A percentile compares a stretch with the other conserved stretches of the same genome.
phyloP scores from a whole-genome alignment of 2,888 invertebrate species.

The Troilus luridus region DNA sequence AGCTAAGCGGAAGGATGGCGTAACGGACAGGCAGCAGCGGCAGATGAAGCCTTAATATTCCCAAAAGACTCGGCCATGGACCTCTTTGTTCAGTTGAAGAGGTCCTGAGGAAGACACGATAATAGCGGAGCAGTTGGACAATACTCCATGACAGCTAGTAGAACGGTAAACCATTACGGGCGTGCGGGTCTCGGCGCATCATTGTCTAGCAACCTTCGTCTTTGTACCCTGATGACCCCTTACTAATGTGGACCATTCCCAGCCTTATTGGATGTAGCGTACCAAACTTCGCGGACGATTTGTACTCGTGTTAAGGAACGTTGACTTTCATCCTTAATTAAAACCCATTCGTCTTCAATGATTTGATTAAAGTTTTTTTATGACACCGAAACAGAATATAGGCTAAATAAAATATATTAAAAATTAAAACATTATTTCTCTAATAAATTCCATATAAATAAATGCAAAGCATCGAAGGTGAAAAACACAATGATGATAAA shows the following conservation, averaged over 20 bases:
- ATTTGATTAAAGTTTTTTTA: no score
- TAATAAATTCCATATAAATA: no score
- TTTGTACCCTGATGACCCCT: background rate
- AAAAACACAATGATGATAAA: no score
- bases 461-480: no score
- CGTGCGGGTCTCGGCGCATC: background rate
- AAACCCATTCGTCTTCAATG: no score
- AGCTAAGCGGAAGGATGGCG: background rate
- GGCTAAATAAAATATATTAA: no score
- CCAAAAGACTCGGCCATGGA: background rate
- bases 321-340: no score
- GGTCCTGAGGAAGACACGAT: background rate
- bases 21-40: background rate
- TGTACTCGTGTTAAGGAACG: no score
- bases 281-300: no score
- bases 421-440: no score
- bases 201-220: background rate
- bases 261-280: background rate
- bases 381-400: no score
- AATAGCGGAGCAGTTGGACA: slow-evolving; percentile 27
- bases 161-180: slow-evolving; percentile 33
- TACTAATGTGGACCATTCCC: background rate
- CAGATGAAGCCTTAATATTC: slow-evolving; percentile 30
- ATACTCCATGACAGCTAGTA: slow-evolving; percentile 35
- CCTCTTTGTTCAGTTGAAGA: background rate